Percentiles rank a stretch among this genome's conserved stretches.
phyloP scores from a whole-genome alignment of 2,113 vertebrate species.

The Excalfactoria chinensis region DNA sequence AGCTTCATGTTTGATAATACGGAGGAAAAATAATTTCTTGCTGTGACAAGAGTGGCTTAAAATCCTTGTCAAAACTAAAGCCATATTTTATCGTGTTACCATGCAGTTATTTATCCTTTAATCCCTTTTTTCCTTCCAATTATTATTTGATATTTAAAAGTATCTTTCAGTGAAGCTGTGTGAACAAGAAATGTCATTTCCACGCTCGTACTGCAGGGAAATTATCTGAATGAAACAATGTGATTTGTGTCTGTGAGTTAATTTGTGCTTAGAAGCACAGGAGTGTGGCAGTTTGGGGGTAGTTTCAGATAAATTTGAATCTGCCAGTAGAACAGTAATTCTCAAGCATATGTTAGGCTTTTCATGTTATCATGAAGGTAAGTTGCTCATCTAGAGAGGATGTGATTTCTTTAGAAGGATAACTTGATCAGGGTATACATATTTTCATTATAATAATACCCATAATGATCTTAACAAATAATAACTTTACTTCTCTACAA shows the following conservation, averaged over 20 bases:
- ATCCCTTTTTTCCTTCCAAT: not conserved
- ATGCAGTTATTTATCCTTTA: not conserved
- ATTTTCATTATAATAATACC: not conserved
- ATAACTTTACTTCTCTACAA: not conserved
- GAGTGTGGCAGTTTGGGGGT: not conserved
- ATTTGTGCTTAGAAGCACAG: slow-evolving; percentile 1
- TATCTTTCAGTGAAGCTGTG: not conserved
- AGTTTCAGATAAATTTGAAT: not conserved
- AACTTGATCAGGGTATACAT: not conserved
- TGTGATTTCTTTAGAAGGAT: not conserved
- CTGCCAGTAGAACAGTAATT: not conserved
- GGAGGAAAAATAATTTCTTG: not conserved
- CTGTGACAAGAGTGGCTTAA: not conserved
- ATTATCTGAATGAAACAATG: not conserved
- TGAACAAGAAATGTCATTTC: not conserved
- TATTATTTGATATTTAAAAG: not conserved
- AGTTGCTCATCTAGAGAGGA: not conserved
- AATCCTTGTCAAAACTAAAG: not conserved
- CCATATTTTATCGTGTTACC: not conserved
- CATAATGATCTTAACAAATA: not conserved
- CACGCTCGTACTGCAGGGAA: not conserved
- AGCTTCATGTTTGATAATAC: not conserved
- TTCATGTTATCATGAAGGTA: not conserved
- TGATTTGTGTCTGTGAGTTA: not conserved
- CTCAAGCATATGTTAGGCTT: not conserved